Base-by-base conservation (phyloP, 2,888 invertebrate genomes). In the Mellilla xanthometata region DNA sequence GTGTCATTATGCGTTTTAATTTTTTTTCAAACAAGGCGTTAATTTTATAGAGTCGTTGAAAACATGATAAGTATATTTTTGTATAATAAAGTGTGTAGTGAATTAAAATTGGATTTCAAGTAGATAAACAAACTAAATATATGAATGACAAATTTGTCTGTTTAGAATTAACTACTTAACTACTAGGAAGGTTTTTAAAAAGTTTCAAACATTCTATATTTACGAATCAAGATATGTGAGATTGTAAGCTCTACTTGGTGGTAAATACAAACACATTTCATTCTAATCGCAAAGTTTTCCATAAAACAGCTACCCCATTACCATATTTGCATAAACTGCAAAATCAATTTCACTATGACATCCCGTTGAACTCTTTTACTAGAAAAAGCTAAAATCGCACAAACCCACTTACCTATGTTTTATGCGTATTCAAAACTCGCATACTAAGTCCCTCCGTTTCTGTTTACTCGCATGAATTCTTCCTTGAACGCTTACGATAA, bases 1-100 rank as follows among this genome's bases (percentile, higher is more conserved):
- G 62, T 65, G 55, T 65, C 67, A 67, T 74, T 69, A 71, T 67
- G 62, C 56, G 12, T 62, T 60, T 63, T 60, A 52, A 41, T 49
- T 49, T 38, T 59, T 44, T 53, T 47, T 27, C 30, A 39, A 33
- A 42, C 33, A 12, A 24, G 38, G 28, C 6, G 30, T 40, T 30
- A 11, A 31, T 30, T 40, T 34, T 42, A 5, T 29, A n/a, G 6
- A 19, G 6, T 19, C 15, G 15, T 19, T 6, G 15, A 3, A 5
- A 1, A 19, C 15, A 6, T 6, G 15, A 19, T 19, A 19, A 19
- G 4, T 6, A 19, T 19, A 5, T 5, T 19, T 19, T 19, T 5
- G 4, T 19, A 1, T 6, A 6, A 19, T 5, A 3, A 6, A 19
- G 15, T 15, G 5, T 15, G 5, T 15, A 15, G 3, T 15, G 15